Base-by-base conservation (phyloP, 2,113 vertebrate species). In the Albula glossodonta region DNA sequence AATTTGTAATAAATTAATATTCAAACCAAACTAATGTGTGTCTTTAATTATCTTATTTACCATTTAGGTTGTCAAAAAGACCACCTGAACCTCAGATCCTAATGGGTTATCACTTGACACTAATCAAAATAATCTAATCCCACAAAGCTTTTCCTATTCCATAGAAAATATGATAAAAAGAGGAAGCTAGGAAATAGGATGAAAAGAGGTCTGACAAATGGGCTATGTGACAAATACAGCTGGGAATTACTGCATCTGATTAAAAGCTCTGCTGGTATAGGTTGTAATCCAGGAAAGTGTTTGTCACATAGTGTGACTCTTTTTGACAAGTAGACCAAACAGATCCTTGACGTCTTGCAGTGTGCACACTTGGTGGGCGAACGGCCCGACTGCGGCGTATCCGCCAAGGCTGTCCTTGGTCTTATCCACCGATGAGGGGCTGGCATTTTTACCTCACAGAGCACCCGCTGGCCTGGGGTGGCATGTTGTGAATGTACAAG, bases 401-500 rank as follows among this genome's bases (percentile, higher is more conserved):
- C 57, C 81, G 57, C 19, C 9, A 11, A 25, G 8, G 11, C 53
- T 57, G 3, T 31, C 31, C 31, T 82, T 81, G 13, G 15, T 3
- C 19, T 81, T 52, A 41, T 81, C 52, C 41, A 19, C 3, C 5
- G 15, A 13, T 13, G 22, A 1, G 51, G 51, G 81, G 22, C 52
- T 82, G 53, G 51, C 50, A 1, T 1, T n/a, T 51, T 0, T 66
- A 19, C 8, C 60, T 70, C 22, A 66, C 48, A 53, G 1, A 89
- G 82, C 88, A 90, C 90, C 89, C 78, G 12, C 89, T 5, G 89
- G 87, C 86, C 81, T 48, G 88, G 83, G 80, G 51, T 88, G 93
- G 91, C 93, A 92, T 90, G 70, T 83, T 88, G 87, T 87, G 92
- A 94, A 90, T 90, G 88, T 91, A 88, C 88, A 90, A 17, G 86